Evolutionary conservation across 2,888 invertebrate genomes (phyloP), one percentile per base, ranked within the genome.

Genomic region (Leptogaster cylindrica): DNA sequence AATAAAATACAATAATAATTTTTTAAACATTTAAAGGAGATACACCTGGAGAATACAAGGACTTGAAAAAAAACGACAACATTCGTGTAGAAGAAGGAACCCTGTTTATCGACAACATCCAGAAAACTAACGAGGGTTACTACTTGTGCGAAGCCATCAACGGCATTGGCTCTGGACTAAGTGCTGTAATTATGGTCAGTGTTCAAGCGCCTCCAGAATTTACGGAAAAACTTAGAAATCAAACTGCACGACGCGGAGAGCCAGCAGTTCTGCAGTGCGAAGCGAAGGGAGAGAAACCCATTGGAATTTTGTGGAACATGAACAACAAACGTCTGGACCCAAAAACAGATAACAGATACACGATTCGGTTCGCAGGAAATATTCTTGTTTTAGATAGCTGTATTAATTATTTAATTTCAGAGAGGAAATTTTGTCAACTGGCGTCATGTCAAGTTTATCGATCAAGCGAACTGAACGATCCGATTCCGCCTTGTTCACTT

Each of bases 161-260:
- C 81, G 94, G 95, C 74, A 95, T 97, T 75, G 96, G 96, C 70
- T 92, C 95, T 70, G 96, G 95, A 76, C 84, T 97, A 28, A 97
- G 96, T 64, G 96, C 96, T 73, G 95, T 97, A 18, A 93, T 96
- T 74, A 87, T 92, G 74, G 91, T 97, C 72, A 94, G 92, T 73
- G 96, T 97, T 39, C 95, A 96, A 91, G 95, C 95, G 68, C 95
- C 95, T 69, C 95, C 95, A 27, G 93, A 95, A 82, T 95, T 95
- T 76, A 93, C 95, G 76, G 93, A 93, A 73, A 95, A 95, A 82
- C 86, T 92, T 77, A 87, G 92, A 66, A 95, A 95, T 76, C 94
- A 95, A 82, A 95, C 95, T 16, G 92, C 95, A 6, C 88, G 93
- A 72, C 88, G 93, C 72, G 92, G 92, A 66, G 95, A 95, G 80